Evolutionary conservation across 1,140 invertebrate genomes (phyloP).

Genomic region (Pantala flavescens): DNA sequence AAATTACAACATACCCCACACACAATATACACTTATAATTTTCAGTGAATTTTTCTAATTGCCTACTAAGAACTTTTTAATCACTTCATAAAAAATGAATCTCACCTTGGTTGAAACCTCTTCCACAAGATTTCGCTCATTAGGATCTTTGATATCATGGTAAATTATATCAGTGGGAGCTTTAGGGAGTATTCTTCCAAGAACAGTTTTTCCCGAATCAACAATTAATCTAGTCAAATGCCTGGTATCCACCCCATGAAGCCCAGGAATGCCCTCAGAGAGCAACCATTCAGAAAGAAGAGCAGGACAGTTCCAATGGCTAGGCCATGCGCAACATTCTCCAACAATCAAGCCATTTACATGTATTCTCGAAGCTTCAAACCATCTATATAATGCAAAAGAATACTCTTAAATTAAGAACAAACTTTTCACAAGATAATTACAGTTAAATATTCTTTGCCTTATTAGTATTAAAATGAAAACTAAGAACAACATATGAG

Average conservation of each 20-base stretch:
- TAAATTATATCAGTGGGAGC: slow-evolving; percentile 32
- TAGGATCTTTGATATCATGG: slow-evolving; percentile 61
- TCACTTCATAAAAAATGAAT: no score
- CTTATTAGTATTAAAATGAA: no score
- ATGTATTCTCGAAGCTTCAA: slow-evolving; percentile 90
- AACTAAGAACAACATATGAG: no score
- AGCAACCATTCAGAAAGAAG: slow-evolving; percentile 78
- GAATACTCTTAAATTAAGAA: no score
- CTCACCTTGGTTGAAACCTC: slow-evolving; percentile 77
- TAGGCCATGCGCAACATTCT: slow-evolving; percentile 74
- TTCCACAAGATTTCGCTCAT: slow-evolving; percentile 75
- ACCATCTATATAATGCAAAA: slow-evolving; percentile 40
- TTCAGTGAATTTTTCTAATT: no score
- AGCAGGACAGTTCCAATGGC: slow-evolving; percentile 74
- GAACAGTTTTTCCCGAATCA: slow-evolving; percentile 60
- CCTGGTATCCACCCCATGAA: slow-evolving; percentile 84
- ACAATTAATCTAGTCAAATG: slow-evolving; percentile 79
- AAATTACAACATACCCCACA: no score
- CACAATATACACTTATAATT: no score
- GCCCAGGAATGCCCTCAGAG: slow-evolving; percentile 69
- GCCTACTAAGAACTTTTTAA: no score
- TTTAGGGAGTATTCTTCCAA: slow-evolving; percentile 57
- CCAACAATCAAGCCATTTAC: slow-evolving; percentile 85
- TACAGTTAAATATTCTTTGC: no score
- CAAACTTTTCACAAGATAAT: no score